These are phyloP conservation scores for Acronicta alni DNA, from an alignment of 2,888 invertebrate genomes.

Conservation along the genomic window DNA sequence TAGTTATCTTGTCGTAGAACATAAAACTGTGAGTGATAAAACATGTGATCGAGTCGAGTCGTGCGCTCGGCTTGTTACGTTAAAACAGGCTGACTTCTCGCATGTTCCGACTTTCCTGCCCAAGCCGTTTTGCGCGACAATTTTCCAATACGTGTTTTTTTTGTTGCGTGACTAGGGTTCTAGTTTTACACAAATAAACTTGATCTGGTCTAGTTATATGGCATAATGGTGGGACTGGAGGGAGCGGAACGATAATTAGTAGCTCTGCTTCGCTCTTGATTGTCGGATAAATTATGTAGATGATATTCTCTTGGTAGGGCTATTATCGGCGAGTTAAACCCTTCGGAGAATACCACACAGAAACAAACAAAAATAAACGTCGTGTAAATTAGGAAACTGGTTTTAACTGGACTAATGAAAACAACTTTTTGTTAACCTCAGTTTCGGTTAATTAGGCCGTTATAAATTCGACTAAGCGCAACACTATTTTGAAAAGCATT, in stretches of 20 bases:
- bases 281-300: constrained; percentile 46
- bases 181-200: constrained; percentile 72
- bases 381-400: constrained; percentile 30
- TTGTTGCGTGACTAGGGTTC: constrained; percentile 60
- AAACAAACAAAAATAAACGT: constrained; percentile 29
- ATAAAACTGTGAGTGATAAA: constrained; percentile 34
- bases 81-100: constrained; percentile 69
- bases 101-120: constrained; percentile 80
- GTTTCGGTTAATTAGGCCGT: not conserved
- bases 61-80: constrained; percentile 61
- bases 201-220: constrained; percentile 61
- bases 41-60: constrained; percentile 27
- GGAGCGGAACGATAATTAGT: constrained; percentile 47
- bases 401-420: constrained; percentile 14
- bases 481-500: not conserved
- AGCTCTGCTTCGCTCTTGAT: constrained; percentile 27
- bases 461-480: constrained; percentile 2
- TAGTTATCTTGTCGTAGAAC: constrained; percentile 30
- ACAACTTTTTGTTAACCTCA: constrained; percentile 3
- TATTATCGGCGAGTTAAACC: constrained; percentile 31
- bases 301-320: constrained; percentile 32
- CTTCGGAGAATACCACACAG: constrained; percentile 37
- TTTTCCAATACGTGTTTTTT: constrained; percentile 67
- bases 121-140: constrained; percentile 59
- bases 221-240: constrained; percentile 44